Conservation (phyloP, 2,888 invertebrate species). For the Polia nebulosa region DNA sequence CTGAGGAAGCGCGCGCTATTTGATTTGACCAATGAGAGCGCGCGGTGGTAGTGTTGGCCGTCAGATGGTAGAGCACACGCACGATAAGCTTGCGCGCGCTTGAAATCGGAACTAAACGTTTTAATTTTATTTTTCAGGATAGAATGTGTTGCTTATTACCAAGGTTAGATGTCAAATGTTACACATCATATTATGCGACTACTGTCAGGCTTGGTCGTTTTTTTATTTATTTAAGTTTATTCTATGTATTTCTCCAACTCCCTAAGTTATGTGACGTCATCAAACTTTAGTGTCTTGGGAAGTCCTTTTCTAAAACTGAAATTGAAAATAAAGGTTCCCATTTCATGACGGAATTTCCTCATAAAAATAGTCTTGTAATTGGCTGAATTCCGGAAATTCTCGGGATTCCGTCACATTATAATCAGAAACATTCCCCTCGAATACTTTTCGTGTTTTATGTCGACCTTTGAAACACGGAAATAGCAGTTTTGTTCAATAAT, state of each 20-base stretch:
- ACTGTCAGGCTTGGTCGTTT: too few species aligned
- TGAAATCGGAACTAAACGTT: too few species aligned
- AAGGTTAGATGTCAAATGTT: too few species aligned
- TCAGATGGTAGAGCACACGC: too few species aligned
- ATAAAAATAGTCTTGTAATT: slow-evolving; percentile 55
- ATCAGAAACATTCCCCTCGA: slow-evolving; percentile 22
- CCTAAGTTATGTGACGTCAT: background rate
- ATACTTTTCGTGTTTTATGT: slow-evolving; percentile 41
- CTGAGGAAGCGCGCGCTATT: too few species aligned
- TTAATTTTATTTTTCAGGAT: too few species aligned
- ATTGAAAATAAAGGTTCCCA: background rate
- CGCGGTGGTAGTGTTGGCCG: too few species aligned
- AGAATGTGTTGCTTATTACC: too few species aligned
- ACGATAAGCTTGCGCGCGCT: too few species aligned
- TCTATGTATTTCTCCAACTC: background rate
- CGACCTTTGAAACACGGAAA: slow-evolving; percentile 16
- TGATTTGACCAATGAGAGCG: too few species aligned
- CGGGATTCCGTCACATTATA: slow-evolving; percentile 27
- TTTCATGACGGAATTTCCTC: slow-evolving; percentile 11
- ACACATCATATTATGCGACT: too few species aligned
- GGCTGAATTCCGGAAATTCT: slow-evolving; percentile 26
- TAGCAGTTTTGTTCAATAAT: slow-evolving; percentile 1
- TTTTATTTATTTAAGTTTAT: background rate
- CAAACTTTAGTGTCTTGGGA: background rate
- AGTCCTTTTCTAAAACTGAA: background rate